Percentiles rank a stretch among this genome's conserved stretches.
phyloP scores from a whole-genome alignment of 2,888 invertebrate genomes.

The Lasioglossum calceatum region DNA sequence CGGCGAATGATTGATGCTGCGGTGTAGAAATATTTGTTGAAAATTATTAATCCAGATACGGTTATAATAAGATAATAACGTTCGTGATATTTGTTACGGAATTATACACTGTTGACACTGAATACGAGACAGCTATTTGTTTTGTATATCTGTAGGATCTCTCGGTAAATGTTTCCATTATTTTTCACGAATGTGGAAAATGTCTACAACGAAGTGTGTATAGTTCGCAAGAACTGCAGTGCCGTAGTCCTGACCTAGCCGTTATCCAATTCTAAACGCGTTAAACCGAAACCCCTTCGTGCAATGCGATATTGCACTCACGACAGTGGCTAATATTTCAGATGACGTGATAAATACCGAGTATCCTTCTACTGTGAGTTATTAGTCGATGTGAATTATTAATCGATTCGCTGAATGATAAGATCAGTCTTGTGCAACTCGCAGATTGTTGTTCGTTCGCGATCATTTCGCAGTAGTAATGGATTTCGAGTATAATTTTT shows the following conservation, averaged over 20 bases:
- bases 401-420: background rate
- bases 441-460: background rate
- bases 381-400: conserved; percentile 1
- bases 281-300: background rate
- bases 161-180: no score
- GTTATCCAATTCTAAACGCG: conserved; percentile 6
- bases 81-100: no score
- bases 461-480: background rate
- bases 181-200: no score
- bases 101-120: no score
- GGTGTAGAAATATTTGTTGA: background rate
- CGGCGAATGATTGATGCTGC: background rate
- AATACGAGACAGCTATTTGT: no score
- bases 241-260: background rate
- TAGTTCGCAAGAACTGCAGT: background rate
- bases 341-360: conserved; percentile 3
- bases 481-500: background rate
- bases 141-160: no score
- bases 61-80: no score
- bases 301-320: conserved; percentile 5
- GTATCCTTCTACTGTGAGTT: background rate
- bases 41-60: background rate
- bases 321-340: conserved; percentile 10
- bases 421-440: background rate
- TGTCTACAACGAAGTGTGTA: no score